Conservation (phyloP, 1,140 invertebrate genomes). For the Melipona quadrifasciata region DNA sequence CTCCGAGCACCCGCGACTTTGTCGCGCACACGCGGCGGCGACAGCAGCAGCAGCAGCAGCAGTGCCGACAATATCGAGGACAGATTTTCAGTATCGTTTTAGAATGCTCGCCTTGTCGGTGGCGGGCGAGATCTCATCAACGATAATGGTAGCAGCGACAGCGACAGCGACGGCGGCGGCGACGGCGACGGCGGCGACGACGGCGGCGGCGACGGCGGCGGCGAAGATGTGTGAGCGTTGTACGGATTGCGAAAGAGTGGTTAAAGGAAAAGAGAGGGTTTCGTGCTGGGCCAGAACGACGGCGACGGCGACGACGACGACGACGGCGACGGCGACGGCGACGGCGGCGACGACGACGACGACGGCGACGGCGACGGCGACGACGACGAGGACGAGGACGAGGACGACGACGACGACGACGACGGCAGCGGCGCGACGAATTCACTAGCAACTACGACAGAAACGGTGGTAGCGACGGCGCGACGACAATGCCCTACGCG, state of each 20-base stretch:
- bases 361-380: too few relatives aligned
- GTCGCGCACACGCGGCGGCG: conserved; percentile 55
- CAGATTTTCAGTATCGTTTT: conserved; percentile 1
- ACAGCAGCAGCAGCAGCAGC: conserved; percentile 3
- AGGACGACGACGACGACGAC: background rate
- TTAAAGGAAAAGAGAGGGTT: conserved; percentile 32
- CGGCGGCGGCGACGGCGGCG: conserved; percentile 8
- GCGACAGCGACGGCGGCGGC: conserved; percentile 21
- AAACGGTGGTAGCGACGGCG: conserved; percentile 54
- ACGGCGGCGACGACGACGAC: too few relatives aligned
- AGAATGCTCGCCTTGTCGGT: conserved; percentile 19
- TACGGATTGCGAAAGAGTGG: conserved; percentile 52
- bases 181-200: background rate
- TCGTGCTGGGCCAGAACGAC: conserved; percentile 58
- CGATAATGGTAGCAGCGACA: conserved; percentile 5
- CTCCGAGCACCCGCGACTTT: conserved; percentile 57
- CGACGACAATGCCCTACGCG: conserved; percentile 73
- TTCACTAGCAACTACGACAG: conserved; percentile 41
- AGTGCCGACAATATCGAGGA: conserved; percentile 38
- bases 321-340: too few relatives aligned
- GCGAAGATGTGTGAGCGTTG: conserved; percentile 59
- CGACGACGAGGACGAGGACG: too few relatives aligned
- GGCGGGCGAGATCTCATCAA: conserved; percentile 46
- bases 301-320: conserved; percentile 71
- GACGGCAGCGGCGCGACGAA: conserved; percentile 24